phyloP scores from a whole-genome alignment of 1,140 invertebrate species.

The Bombus soroeensis region DNA sequence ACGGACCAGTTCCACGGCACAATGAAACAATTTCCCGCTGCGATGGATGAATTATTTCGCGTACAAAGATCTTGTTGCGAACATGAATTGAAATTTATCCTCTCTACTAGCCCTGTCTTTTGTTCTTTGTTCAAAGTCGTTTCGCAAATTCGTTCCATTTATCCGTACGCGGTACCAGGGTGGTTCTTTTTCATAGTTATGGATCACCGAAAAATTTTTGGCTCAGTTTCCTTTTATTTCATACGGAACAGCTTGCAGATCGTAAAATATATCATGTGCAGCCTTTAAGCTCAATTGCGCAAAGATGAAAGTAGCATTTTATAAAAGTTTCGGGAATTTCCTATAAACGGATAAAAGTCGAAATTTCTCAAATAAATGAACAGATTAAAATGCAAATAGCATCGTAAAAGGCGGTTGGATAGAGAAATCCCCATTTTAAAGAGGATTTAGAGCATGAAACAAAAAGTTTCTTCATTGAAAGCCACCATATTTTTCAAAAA shows the following conservation, averaged over 20 bases:
- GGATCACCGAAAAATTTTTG: background rate
- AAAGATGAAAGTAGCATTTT: background rate
- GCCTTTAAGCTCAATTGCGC: background rate
- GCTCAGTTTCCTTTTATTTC: background rate
- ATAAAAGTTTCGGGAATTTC: background rate
- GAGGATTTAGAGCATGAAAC: background rate
- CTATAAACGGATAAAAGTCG: background rate
- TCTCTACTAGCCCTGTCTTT: background rate
- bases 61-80: constrained; percentile 3
- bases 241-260: background rate
- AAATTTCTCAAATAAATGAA: background rate
- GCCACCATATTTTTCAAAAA: too few species aligned
- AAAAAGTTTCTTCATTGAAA: background rate
- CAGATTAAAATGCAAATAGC: background rate
- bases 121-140: background rate
- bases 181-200: background rate
- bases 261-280: background rate
- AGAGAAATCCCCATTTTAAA: background rate
- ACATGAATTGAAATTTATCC: background rate
- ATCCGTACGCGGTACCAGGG: background rate
- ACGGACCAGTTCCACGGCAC: background rate
- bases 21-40: constrained; percentile 6
- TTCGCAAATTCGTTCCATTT: background rate
- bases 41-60: background rate
- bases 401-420: background rate